Base-by-base conservation (phyloP, 2,888 invertebrate species). In the Agrotis exclamationis region DNA sequence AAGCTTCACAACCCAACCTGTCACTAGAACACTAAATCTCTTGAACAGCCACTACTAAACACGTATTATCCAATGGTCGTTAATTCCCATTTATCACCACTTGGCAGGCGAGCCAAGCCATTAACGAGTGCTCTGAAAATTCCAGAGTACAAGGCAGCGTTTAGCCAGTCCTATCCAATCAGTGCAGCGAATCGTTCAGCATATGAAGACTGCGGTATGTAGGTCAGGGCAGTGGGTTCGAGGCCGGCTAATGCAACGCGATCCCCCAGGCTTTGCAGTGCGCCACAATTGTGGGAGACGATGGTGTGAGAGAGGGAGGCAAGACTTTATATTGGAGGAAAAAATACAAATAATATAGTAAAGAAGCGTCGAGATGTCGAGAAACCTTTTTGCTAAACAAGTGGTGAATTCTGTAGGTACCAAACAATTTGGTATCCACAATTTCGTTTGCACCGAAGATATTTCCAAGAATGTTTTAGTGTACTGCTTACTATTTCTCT, bases 261-360 rank as follows among this genome's bases (percentile, higher is more conserved):
- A 84, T 85, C 77, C 73, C 79, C 75, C 51, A 66, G 86, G 84
- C 82, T 85, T 85, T 79, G 65, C 86, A 60, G 68, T 74, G 79
- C 63, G 63, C 75, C 78, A 69, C 75, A 57, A 77, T 76, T 79
- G 86, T 79, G 59, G 13, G 56, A 69, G 73, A 68, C 44, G 54
- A 39, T 11, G 20, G 1, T 63, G 72, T 59, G 60, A 44, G 54
- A 62, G 22, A 77, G n/a, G 28, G 44, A 64, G 57, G 9, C 44
- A 63, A 2, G 4, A 44, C 53, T 50, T 71, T 14, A 39, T 50
- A 33, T 18, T 33, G 14, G 14, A 13, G n/a, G 18, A 7, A 16
- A 53, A 44, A 44, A 51, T 33, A 28, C 22, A 33, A 47, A 33
- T 5, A 22, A 13, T 2, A 11, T 2, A 7, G n/a, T 39, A 4